Evolutionary conservation across 2,888 invertebrate genomes (phyloP), one percentile per base, ranked within the genome.

Genomic region (Notodonta ziczac): DNA sequence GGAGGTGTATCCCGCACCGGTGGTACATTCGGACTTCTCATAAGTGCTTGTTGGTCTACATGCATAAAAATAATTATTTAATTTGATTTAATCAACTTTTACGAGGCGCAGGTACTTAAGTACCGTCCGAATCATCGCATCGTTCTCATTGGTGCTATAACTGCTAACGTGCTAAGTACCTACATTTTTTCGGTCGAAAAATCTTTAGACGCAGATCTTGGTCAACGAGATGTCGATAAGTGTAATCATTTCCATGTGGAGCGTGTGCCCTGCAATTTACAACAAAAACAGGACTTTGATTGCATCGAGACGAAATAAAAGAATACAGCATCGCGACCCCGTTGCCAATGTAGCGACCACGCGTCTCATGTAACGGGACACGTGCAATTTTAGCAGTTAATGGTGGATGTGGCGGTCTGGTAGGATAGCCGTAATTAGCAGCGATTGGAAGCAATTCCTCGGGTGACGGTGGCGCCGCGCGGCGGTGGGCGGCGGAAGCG

Each of bases 401-500:
- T 74, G 73, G 79, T 83, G 76, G 81, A 77, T 78, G 79, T 78
- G 72, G 68, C 74, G 73, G 73, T 71, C 70, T 72, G 69, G 78
- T 76, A 82, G 82, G 82, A 82, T 81, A 84, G 80, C 70, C 84
- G 85, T 88, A 91, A 92, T 93, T 92, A 93, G 83, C 86, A 85
- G 77, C 86, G 85, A 91, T 91, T 76, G 90, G 85, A 80, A 76
- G 85, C 88, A 89, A 90, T 90, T 90, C 88, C 78, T 86, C 85
- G 86, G 87, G 91, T 89, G 91, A 84, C 86, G 85, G 84, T 87
- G 91, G 90, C 91, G 91, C 87, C 86, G 87, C 75, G 69, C 84
- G 85, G 67, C 84, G 83, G 93, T 93, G 93, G 93, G 93, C 93
- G 93, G 93, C 93, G 93, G 93, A 93, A 90, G 85, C 86, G 71